Base-by-base conservation (phyloP, 1,140 invertebrate genomes). In the Drosophila nigromelanica region DNA sequence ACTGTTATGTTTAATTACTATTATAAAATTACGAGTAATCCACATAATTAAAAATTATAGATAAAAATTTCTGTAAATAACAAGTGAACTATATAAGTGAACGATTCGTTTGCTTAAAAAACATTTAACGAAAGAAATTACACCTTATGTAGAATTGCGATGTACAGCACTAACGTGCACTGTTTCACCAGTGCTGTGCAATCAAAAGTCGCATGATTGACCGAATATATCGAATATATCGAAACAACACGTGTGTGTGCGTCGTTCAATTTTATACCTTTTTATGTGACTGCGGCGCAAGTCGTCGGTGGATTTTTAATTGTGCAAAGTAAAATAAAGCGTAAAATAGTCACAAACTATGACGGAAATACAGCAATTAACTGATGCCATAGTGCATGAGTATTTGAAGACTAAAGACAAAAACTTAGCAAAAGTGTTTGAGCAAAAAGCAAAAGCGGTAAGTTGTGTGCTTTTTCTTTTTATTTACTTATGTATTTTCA, bases 371-470 rank as follows among this genome's bases (percentile, higher is more conserved):
- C 15, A 43, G 5, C 55, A 73, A 54, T 15, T 91, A 39, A 42
- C 67, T 4, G 80, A 79, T 64, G 93, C 94, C 1, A 78, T 95
- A 33, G 90, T 95, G 21, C 93, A 93, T 55, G 93, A 94, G 51
- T 94, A 93, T 92, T 91, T 95, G 56, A 73, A 92, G 21, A 93
- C 93, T 52, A 93, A 93, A 64, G 94, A 95, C 72, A 92, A 93
- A 60, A 92, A 92, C 5, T 80, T 95, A 15, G 94, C 94, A 0
- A 92, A 93, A 70, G 92, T 93, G 43, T 95, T 93, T 73, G 92
- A 94, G 67, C 93, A 93, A 58, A 95, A 95, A 91, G 93, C 92
- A 10, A 94, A 94, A 55, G 93, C 94, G 82, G 94, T 95, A 92
- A 94, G 94, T 92, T 59, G 4, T 6, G 27, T 27, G 27, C 18